Evolutionary conservation across 2,113 vertebrate species (phyloP).

Genomic region (Actinemys pallida): DNA sequence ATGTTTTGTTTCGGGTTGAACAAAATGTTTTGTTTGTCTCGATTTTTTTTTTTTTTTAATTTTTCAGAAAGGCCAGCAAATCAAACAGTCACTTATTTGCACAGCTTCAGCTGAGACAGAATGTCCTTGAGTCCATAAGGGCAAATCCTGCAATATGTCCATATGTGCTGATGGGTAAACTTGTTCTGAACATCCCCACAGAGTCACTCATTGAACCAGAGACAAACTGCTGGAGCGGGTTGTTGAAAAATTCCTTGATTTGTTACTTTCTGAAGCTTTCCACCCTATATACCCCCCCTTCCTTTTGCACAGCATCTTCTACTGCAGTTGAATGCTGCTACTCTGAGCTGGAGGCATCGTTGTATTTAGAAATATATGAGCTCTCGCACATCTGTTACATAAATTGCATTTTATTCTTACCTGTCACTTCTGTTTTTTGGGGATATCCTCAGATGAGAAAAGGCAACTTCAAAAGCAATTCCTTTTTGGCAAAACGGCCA

Average conservation of each 20-base stretch:
- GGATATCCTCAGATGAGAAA: constrained; percentile 34
- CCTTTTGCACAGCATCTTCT: background rate
- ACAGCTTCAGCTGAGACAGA: background rate
- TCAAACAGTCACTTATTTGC: background rate
- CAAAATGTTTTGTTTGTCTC: background rate
- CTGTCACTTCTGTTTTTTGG: constrained; percentile 52
- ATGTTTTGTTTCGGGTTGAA: background rate
- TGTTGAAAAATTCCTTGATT: background rate
- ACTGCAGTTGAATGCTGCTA: background rate
- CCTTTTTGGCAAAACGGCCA: constrained; percentile 3
- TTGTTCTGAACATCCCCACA: background rate
- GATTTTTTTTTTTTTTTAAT: background rate
- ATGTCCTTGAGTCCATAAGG: background rate
- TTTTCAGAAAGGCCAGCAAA: background rate
- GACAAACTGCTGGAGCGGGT: background rate
- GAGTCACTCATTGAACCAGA: background rate
- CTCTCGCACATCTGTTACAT: constrained; percentile 27
- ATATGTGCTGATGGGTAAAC: background rate
- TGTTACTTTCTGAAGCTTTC: background rate
- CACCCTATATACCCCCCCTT: rapidly evolving
- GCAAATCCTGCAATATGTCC: background rate
- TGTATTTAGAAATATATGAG: constrained; percentile 47
- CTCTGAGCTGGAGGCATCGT: background rate
- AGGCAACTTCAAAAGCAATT: constrained; percentile 43
- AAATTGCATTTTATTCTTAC: constrained; percentile 45